A percentile compares a stretch with the other conserved stretches of the same genome.
Conservation (phyloP, 37 sponge, comb jelly and placozoan species). For the Geodia barretti region DNA sequence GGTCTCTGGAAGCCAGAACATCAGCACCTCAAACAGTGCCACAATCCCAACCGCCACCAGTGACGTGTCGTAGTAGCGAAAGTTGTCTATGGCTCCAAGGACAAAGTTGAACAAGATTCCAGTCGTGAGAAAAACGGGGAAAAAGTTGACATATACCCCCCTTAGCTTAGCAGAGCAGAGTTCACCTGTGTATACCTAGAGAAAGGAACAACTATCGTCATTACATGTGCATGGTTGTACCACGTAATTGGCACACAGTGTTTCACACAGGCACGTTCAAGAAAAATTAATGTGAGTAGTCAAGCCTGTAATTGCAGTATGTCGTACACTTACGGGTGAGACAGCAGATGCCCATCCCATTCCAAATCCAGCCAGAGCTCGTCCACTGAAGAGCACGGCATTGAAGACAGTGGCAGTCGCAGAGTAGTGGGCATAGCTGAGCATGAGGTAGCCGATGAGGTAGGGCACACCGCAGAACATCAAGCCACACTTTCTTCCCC, state of each 20-base stretch:
- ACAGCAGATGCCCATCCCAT: slow-evolving; percentile 29
- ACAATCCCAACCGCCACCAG: slow-evolving; percentile 10
- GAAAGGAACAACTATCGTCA: background rate
- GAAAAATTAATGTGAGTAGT: no score
- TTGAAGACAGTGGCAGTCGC: slow-evolving; percentile 1
- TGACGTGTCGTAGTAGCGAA: slow-evolving; percentile 27
- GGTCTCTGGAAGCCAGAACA: slow-evolving; percentile 46
- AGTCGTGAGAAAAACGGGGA: background rate
- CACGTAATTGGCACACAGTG: no score
- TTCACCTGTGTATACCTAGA: slow-evolving; percentile 41
- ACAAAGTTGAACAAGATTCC: slow-evolving; percentile 8
- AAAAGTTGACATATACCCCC: background rate
- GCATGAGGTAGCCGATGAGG: slow-evolving; percentile 39
- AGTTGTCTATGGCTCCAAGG: slow-evolving; percentile 11
- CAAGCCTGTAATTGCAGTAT: background rate
- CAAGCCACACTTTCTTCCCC: slow-evolving; percentile 28
- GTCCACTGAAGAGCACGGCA: slow-evolving; percentile 15
- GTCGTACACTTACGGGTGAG: slow-evolving; percentile 18
- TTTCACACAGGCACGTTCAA: no score
- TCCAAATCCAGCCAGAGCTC: slow-evolving; percentile 49
- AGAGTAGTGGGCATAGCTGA: background rate
- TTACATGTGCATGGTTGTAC: background rate
- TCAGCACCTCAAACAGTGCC: background rate
- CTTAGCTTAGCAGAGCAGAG: slow-evolving; percentile 14
- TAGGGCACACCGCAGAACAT: slow-evolving; percentile 14